Percentiles rank a stretch among this genome's conserved stretches.
Evolutionary conservation across 2,113 vertebrate species (phyloP).

Genomic region (Cyprinodon variegatus): DNA sequence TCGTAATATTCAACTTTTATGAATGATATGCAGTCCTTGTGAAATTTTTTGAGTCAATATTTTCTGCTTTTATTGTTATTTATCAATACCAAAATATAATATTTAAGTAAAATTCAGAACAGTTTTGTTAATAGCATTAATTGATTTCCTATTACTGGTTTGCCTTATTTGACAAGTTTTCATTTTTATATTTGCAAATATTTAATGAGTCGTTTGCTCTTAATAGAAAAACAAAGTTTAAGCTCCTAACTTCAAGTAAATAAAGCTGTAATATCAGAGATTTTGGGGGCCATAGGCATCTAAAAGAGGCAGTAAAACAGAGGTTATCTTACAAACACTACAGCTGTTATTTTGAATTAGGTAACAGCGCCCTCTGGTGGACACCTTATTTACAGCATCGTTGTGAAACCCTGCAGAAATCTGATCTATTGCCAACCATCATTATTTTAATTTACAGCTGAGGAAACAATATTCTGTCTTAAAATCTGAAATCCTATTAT

Average conservation of each 20-base stretch:
- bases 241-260: not conserved
- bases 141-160: too few species aligned
- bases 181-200: too few species aligned
- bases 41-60: too few species aligned
- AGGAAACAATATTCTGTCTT: not conserved
- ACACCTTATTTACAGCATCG: not conserved
- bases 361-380: slow-evolving; percentile 14
- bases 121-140: too few species aligned
- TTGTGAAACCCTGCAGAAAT: not conserved
- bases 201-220: not conserved
- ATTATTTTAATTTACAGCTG: too few species aligned
- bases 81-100: too few species aligned
- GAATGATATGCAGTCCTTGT: too few species aligned
- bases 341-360: not conserved
- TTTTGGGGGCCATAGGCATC: not conserved
- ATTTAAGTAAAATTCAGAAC: too few species aligned
- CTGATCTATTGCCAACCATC: not conserved
- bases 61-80: too few species aligned
- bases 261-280: too few species aligned
- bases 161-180: too few species aligned
- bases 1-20: too few species aligned
- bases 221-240: not conserved
- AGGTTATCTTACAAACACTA: not conserved
- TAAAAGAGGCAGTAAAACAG: not conserved
- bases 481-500: not conserved